Conservation (phyloP, 1,140 invertebrate species). For the Dendrolimus punctatus region DNA sequence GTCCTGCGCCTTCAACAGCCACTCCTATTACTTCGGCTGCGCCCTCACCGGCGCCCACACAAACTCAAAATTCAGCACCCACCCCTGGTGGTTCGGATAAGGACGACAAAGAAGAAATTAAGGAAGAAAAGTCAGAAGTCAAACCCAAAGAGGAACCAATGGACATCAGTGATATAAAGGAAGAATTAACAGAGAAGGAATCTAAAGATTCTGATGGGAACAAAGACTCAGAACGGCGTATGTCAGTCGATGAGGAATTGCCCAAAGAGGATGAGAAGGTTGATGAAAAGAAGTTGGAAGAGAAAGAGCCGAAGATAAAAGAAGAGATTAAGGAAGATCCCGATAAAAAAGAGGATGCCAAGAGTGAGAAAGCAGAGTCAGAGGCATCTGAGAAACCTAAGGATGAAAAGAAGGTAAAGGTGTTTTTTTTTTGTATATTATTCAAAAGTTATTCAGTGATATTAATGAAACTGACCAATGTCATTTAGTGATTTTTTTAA, state of each 20-base stretch:
- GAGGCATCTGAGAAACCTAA: constrained; percentile 63
- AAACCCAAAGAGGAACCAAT: constrained; percentile 66
- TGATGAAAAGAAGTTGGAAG: constrained; percentile 58
- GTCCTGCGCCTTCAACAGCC: constrained; percentile 75
- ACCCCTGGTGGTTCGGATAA: constrained; percentile 46
- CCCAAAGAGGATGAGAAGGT: constrained; percentile 59
- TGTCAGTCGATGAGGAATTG: constrained; percentile 44
- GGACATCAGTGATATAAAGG: constrained; percentile 60
- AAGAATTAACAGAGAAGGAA: constrained; percentile 49
- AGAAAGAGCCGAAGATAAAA: constrained; percentile 56
- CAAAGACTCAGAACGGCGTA: constrained; percentile 41
- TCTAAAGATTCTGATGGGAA: constrained; percentile 36
- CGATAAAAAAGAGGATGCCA: constrained; percentile 63
- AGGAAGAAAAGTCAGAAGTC: constrained; percentile 70
- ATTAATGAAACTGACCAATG: too few relatives aligned
- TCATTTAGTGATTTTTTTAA: too few relatives aligned
- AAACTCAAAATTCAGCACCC: constrained; percentile 31
- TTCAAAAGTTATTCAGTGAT: too few relatives aligned
- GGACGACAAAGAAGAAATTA: constrained; percentile 61
- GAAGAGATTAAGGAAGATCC: constrained; percentile 54
- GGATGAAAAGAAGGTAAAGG: constrained; percentile 65
- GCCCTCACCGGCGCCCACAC: constrained; percentile 52
- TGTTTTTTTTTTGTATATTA: neutral
- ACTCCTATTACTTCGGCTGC: constrained; percentile 60
- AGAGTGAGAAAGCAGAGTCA: constrained; percentile 70